These are phyloP conservation scores for Cheiracanthium punctorium DNA, from an alignment of 2,888 invertebrate genomes.

Conservation along the genomic window DNA sequence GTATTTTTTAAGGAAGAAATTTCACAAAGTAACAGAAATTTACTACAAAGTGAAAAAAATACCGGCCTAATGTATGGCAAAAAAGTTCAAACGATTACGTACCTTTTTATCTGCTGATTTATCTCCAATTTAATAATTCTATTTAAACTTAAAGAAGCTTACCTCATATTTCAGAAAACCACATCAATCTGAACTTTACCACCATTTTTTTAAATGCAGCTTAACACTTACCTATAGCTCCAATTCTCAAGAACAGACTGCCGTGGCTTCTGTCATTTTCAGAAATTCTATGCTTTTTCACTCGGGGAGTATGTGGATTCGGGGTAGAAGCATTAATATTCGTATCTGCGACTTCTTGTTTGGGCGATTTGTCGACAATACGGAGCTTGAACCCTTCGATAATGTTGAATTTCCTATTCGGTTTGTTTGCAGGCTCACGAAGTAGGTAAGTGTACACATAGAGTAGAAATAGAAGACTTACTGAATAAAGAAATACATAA, in stretches of 20 bases:
- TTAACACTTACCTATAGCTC: conserved; percentile 86
- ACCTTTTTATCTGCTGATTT: no score
- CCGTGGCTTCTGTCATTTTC: conserved; percentile 94
- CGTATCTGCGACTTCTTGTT: conserved; percentile 23
- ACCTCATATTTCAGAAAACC: no score
- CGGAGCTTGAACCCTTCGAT: conserved; percentile 42
- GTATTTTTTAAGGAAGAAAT: no score
- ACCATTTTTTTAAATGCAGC: no score
- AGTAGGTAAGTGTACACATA: conserved; percentile 96
- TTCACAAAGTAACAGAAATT: no score
- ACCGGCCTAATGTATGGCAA: no score
- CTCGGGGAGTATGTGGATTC: conserved; percentile 1
- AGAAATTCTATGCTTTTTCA: conserved; percentile 86
- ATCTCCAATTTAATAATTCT: no score
- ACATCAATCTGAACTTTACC: no score
- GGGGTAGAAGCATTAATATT: background rate
- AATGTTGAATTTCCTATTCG: conserved; percentile 32
- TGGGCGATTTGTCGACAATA: conserved; percentile 19
- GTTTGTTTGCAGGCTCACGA: conserved; percentile 80
- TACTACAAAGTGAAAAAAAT: no score
- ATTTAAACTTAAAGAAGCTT: no score
- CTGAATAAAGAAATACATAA: conserved; percentile 94
- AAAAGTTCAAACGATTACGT: no score
- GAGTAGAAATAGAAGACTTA: conserved; percentile 92
- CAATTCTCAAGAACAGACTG: conserved; percentile 93